These are phyloP conservation scores for Zeugodacus cucurbitae DNA, from an alignment of 1,140 invertebrate genomes.

Conservation along the genomic window DNA sequence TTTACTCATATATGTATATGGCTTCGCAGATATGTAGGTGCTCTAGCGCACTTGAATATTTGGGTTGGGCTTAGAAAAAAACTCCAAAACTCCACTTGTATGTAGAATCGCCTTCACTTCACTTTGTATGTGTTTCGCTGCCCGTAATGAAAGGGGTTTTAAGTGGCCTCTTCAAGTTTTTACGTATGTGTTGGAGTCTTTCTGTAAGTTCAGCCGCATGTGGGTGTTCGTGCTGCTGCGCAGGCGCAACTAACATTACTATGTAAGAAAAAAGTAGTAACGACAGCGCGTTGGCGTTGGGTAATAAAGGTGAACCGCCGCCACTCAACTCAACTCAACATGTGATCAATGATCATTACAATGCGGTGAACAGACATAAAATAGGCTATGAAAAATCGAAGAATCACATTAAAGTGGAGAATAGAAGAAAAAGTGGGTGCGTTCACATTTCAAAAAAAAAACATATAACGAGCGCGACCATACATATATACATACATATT, in stretches of 20 bases:
- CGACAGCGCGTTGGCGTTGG: neutral
- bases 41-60: neutral
- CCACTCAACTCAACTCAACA: conserved; percentile 28
- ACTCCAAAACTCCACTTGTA: neutral
- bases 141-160: neutral
- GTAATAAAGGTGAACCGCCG: neutral
- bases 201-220: neutral
- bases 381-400: conserved; percentile 37
- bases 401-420: conserved; percentile 23
- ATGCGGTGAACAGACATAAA: conserved; percentile 1
- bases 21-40: neutral
- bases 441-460: neutral
- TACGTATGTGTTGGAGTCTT: neutral
- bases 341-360: conserved; percentile 34
- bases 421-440: conserved; percentile 14
- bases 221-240: conserved; percentile 25
- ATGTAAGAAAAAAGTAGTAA: no score
- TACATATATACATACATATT: neutral
- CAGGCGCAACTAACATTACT: conserved; percentile 1
- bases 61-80: neutral
- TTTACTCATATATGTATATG: neutral
- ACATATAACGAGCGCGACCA: no score
- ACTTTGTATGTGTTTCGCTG: no score
- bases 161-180: neutral
- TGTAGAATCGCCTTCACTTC: neutral